Evolutionary conservation across 2,888 invertebrate species (phyloP).

Genomic region (Lissonota sp.): DNA sequence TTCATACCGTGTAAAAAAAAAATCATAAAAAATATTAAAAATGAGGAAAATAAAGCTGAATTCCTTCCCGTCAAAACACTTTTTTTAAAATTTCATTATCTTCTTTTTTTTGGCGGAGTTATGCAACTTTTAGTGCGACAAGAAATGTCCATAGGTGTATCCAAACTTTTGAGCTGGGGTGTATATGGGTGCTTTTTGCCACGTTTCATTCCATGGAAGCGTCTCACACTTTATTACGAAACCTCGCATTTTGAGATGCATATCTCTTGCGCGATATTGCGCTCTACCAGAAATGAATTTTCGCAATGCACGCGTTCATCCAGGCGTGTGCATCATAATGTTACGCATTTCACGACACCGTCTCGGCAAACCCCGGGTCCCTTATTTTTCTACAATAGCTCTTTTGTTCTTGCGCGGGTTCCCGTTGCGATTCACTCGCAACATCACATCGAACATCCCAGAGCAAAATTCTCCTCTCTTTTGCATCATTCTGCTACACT

Average conservation of each 20-base stretch:
- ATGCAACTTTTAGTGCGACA: too few relatives aligned
- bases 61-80: too few relatives aligned
- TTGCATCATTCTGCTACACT: too few relatives aligned
- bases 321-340: conserved; percentile 28
- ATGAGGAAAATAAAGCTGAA: too few relatives aligned
- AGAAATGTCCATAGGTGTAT: too few relatives aligned
- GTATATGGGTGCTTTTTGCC: too few relatives aligned
- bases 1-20: too few relatives aligned
- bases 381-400: neutral
- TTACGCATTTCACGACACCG: conserved; percentile 17
- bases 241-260: conserved; percentile 21
- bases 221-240: conserved; percentile 59
- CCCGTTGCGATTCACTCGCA: too few relatives aligned
- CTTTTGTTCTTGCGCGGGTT: neutral
- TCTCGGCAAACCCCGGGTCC: neutral
- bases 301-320: conserved; percentile 56
- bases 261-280: conserved; percentile 68
- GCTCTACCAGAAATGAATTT: conserved; percentile 71
- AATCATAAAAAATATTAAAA: too few relatives aligned
- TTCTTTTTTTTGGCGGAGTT: too few relatives aligned
- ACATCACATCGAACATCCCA: neutral
- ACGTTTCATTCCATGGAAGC: conserved; percentile 7
- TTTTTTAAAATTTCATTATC: too few relatives aligned
- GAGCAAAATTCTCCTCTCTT: conserved; percentile 3
- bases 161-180: too few relatives aligned